phyloP scores from a whole-genome alignment of 1,140 invertebrate genomes.

The Philopotamus ludificatus region DNA sequence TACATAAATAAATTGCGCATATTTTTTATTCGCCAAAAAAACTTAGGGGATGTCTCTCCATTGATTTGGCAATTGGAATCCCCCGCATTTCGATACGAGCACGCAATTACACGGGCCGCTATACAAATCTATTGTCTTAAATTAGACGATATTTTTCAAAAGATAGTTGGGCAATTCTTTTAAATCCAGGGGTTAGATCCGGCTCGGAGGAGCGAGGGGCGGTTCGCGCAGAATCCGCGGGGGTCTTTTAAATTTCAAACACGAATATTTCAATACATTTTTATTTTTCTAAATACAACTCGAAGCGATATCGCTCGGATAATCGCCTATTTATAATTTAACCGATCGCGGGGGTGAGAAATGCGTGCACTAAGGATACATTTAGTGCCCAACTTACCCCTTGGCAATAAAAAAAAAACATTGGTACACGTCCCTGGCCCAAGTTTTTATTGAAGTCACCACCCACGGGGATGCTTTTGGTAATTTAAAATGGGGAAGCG shows the following conservation, averaged over 20 bases:
- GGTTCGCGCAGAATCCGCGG: neutral
- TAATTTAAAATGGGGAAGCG: slow-evolving; percentile 38
- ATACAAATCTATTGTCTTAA: slow-evolving; percentile 14
- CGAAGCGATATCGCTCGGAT: neutral
- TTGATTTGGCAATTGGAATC: too few species aligned
- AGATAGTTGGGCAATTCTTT: neutral
- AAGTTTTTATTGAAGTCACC: slow-evolving; percentile 40
- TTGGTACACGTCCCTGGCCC: slow-evolving; percentile 35
- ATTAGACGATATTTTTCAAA: slow-evolving; percentile 10
- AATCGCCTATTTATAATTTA: slow-evolving; percentile 14
- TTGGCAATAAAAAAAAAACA: slow-evolving; percentile 36
- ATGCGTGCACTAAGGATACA: slow-evolving; percentile 1
- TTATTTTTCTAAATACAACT: neutral
- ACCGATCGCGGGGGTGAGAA: neutral
- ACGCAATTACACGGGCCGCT: slow-evolving; percentile 10
- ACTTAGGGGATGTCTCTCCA: too few species aligned
- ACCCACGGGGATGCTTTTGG: slow-evolving; percentile 27
- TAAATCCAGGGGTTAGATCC: neutral
- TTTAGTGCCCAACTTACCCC: slow-evolving; percentile 13
- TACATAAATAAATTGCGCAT: too few species aligned
- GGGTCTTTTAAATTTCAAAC: neutral
- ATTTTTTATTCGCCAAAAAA: too few species aligned
- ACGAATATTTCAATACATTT: too few species aligned
- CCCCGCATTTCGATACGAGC: neutral
- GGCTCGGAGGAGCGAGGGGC: neutral